Percentiles rank a stretch among this genome's conserved stretches.
phyloP scores from a whole-genome alignment of 2,888 invertebrate species.

The Rhamnusium bicolor region DNA sequence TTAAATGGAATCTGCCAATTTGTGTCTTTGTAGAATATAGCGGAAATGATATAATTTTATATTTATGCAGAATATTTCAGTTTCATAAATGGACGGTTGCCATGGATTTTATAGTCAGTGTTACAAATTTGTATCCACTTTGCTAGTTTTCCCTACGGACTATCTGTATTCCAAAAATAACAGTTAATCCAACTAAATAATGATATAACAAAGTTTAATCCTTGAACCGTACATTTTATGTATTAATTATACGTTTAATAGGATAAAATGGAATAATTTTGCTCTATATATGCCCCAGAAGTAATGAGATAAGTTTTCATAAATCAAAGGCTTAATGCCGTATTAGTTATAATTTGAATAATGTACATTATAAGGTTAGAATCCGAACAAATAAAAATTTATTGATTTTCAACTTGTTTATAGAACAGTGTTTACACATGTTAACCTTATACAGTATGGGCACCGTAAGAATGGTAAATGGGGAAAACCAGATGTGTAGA shows the following conservation, averaged over 20 bases:
- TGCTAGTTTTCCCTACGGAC: not conserved
- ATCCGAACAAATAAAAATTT: not conserved
- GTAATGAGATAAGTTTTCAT: not conserved
- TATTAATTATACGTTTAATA: not conserved
- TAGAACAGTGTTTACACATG: too few species aligned
- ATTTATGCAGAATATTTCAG: not conserved
- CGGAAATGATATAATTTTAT: not conserved
- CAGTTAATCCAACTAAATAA: not conserved
- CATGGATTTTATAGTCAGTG: not conserved
- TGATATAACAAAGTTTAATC: not conserved
- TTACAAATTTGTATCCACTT: not conserved
- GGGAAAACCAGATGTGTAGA: too few species aligned
- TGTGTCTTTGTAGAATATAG: not conserved
- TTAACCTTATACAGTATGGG: too few species aligned
- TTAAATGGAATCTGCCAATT: not conserved
- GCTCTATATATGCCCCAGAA: not conserved
- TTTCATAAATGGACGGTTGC: not conserved
- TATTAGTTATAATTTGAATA: not conserved
- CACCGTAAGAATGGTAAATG: too few species aligned
- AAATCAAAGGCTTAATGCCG: not conserved
- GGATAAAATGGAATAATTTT: not conserved
- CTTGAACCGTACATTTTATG: not conserved
- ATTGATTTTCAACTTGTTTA: too few species aligned
- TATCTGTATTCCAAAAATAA: not conserved
- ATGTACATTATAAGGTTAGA: not conserved